Evolutionary conservation across 1,140 invertebrate genomes (phyloP).

Genomic region (Ctenoplectra terminalis): DNA sequence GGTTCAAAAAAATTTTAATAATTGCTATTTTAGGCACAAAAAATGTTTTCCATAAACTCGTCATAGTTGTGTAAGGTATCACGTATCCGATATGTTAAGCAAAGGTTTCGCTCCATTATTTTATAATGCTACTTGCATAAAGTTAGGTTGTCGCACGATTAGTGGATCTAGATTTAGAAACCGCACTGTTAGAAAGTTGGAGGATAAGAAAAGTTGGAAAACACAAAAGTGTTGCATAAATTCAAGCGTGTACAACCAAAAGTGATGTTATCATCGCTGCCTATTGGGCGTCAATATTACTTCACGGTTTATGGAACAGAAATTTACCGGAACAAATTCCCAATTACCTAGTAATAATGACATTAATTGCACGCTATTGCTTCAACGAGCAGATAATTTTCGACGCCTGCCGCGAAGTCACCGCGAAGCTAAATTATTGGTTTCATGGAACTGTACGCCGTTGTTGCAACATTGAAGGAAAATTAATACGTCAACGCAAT

Average conservation of each 20-base stretch:
- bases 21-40: too few relatives aligned
- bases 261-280: background rate
- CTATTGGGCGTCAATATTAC: constrained; percentile 27
- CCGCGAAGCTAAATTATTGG: constrained; percentile 26
- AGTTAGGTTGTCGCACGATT: background rate
- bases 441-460: background rate
- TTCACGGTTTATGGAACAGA: constrained; percentile 35
- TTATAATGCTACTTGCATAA: background rate
- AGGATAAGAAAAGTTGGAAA: background rate
- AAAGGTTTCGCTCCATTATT: too few relatives aligned
- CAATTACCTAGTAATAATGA: constrained; percentile 47
- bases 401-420: constrained; percentile 36
- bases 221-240: background rate
- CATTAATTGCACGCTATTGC: constrained; percentile 50
- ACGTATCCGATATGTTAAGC: background rate
- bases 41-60: background rate
- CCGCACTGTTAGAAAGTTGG: too few relatives aligned
- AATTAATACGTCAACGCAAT: background rate
- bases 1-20: too few relatives aligned
- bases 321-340: constrained; percentile 45
- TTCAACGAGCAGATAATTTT: constrained; percentile 37
- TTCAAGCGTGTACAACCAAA: background rate
- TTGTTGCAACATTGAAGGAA: background rate
- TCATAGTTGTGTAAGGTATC: background rate
- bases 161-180: constrained; percentile 5